These are phyloP conservation scores for Macaria liturata DNA, from an alignment of 2,888 invertebrate genomes.

Conservation along the genomic window DNA sequence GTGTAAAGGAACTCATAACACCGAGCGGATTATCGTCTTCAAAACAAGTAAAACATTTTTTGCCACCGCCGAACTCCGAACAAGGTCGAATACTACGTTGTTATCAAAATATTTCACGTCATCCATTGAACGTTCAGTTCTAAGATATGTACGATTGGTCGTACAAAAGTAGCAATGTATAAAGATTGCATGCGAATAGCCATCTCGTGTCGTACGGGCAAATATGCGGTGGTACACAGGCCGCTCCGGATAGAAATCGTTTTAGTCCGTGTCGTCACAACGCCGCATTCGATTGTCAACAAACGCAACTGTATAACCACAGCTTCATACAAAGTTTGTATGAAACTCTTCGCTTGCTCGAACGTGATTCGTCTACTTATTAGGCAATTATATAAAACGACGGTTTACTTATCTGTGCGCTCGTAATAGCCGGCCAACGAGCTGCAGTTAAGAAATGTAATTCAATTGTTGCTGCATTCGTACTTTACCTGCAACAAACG, in stretches of 20 bases:
- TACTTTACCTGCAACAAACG: conserved; percentile 5
- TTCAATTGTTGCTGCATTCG: conserved; percentile 19
- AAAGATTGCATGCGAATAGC: conserved; percentile 24
- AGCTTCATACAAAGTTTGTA: conserved; percentile 2
- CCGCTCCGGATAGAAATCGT: conserved; percentile 52
- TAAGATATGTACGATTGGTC: conserved; percentile 22
- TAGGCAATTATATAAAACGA: conserved; percentile 48
- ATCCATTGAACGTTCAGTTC: conserved; percentile 35
- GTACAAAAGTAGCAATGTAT: conserved; percentile 38
- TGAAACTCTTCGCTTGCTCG: conserved; percentile 11
- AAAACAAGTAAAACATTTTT: conserved; percentile 58
- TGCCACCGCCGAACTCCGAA: conserved; percentile 45
- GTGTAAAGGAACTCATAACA: conserved; percentile 16
- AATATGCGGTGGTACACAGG: conserved; percentile 26
- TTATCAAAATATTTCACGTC: conserved; percentile 26
- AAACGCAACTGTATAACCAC: conserved; percentile 43
- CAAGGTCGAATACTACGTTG: conserved; percentile 44
- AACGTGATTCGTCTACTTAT: conserved; percentile 62
- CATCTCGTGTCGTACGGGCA: conserved; percentile 21
- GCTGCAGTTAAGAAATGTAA: conserved; percentile 23
- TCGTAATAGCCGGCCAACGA: conserved; percentile 29
- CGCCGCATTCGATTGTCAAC: conserved; percentile 52
- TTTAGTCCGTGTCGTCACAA: conserved; percentile 56
- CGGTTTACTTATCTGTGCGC: conserved; percentile 36
- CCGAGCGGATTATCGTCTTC: conserved; percentile 34